phyloP scores from a whole-genome alignment of 2,888 invertebrate genomes.

The Melitaea athalia region DNA sequence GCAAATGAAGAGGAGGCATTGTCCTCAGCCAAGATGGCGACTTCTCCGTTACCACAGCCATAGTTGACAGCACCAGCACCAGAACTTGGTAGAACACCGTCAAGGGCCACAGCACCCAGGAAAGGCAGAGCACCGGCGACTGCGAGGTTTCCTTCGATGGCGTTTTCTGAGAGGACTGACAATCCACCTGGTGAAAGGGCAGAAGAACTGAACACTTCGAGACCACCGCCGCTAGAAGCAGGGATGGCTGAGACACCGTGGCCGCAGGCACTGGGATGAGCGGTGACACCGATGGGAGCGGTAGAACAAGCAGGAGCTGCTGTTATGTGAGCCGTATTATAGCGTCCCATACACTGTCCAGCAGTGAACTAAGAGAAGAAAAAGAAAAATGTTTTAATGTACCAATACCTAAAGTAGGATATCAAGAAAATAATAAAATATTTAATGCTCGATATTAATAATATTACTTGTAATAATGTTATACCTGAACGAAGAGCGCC shows the following conservation, averaged over 20 bases:
- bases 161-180: conserved; percentile 48
- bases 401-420: neutral
- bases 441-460: neutral
- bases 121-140: neutral
- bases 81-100: conserved; percentile 30
- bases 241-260: conserved; percentile 33
- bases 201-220: conserved; percentile 48
- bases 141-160: neutral
- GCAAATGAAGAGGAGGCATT: conserved; percentile 36
- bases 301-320: conserved; percentile 9
- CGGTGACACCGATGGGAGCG: conserved; percentile 9
- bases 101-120: conserved; percentile 45
- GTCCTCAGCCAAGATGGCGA: conserved; percentile 43
- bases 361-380: conserved; percentile 40
- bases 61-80: conserved; percentile 44
- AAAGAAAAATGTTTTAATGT: conserved; percentile 3
- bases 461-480: neutral
- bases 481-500: conserved; percentile 29
- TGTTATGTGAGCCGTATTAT: conserved; percentile 24
- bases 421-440: too few species aligned
- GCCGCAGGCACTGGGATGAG: conserved; percentile 16
- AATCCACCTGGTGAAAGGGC: conserved; percentile 46
- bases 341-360: conserved; percentile 37
- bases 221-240: conserved; percentile 42
- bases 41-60: conserved; percentile 45